These are phyloP conservation scores for Sycophila texana DNA, from an alignment of 2,888 invertebrate genomes.

Conservation along the genomic window DNA sequence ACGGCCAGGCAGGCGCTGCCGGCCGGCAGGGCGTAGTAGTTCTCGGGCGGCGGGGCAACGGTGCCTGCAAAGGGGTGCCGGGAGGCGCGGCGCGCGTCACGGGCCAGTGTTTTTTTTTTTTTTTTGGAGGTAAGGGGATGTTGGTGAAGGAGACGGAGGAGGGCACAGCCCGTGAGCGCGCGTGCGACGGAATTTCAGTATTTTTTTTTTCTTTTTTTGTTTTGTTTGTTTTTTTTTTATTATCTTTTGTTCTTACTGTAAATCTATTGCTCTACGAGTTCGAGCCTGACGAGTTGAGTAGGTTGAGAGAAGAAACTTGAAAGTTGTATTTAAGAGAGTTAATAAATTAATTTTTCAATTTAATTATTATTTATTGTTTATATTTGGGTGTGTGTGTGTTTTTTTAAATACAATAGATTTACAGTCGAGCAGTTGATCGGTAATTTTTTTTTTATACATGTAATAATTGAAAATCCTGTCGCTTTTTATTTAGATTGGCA, in stretches of 20 bases:
- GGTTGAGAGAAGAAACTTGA: too few species aligned
- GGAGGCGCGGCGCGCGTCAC: slow-evolving; percentile 43
- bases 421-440: neutral
- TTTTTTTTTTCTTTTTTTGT: neutral
- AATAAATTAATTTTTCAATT: too few species aligned
- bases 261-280: too few species aligned
- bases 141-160: neutral
- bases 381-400: too few species aligned
- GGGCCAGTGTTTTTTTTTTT: neutral
- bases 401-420: slow-evolving; percentile 7
- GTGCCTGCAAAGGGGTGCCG: slow-evolving; percentile 71
- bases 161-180: slow-evolving; percentile 43
- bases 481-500: slow-evolving; percentile 16
- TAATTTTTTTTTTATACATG: neutral
- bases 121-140: neutral
- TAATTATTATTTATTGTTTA: too few species aligned
- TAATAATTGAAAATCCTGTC: slow-evolving; percentile 25
- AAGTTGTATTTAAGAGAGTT: too few species aligned
- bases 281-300: too few species aligned
- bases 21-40: slow-evolving; percentile 79
- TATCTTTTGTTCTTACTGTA: too few species aligned
- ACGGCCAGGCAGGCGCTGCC: slow-evolving; percentile 76
- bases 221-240: too few species aligned
- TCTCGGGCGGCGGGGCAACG: slow-evolving; percentile 77
- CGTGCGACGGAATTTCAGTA: slow-evolving; percentile 19